Base-by-base conservation (phyloP, 2,888 invertebrate genomes). In the Therioaphis trifolii region DNA sequence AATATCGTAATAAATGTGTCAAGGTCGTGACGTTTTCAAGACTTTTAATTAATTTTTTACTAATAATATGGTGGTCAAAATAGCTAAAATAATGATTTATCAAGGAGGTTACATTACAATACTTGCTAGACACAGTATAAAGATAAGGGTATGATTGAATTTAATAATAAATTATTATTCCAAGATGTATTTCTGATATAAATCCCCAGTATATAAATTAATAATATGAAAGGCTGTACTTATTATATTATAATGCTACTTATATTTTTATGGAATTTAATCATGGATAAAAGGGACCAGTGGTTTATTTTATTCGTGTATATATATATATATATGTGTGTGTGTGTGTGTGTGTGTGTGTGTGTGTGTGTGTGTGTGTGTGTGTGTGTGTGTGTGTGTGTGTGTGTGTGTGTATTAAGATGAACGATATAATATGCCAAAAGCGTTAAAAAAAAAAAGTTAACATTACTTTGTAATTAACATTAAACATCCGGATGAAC, bases 401-500 rank as follows among this genome's bases (percentile, higher is more conserved):
- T 40, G n/a, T 68, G 40, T 63, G 14, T 21, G 21, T 21, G 35
- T 18, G 18, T n/a, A 43, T 21, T 29, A 52, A 12, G 15, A 46
- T 61, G 27, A 61, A 76, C 46, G 46, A 46, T 29, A n/a, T 46
- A 63, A 46, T 63, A 46, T 29, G 61, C 43, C 14, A 76, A n/a
- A 75, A 76, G 4, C 43, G 18, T 58, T 75, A 12, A 29, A 14
- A 61, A 52, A 52, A 68, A 68, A n/a, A 27, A 49, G 11, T 27
- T 71, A 29, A 49, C 71, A 71, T 71, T 52, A 49, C 29, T 49
- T 72, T 29, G 49, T 61, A 75, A 75, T 43, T 18, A 27, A 43
- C 61, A 35, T 76, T 43, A 58, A 63, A 61, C 27, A n/a, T 76
- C 11, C 46, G 27, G 61, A 14, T 15, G 27, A 76, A 61, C 43